phyloP scores from a whole-genome alignment of 2,888 invertebrate genomes.

The Siphlonurus alternatus region DNA sequence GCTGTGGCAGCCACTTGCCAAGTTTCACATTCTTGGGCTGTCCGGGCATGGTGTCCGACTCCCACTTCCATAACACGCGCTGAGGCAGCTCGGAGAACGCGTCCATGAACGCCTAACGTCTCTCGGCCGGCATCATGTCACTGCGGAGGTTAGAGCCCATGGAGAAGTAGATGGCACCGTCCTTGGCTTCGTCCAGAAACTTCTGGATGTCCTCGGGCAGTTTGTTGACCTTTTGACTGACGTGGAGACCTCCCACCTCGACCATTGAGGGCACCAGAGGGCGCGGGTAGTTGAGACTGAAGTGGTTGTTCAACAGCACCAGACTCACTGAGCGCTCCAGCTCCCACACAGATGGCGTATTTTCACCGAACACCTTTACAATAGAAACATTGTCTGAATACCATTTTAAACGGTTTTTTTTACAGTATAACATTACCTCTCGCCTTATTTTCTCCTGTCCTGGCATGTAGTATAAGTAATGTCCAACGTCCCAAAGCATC shows the following conservation, averaged over 20 bases:
- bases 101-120: conserved; percentile 23
- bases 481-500: not conserved
- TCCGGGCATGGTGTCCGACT: conserved; percentile 25
- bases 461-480: conserved; percentile 4
- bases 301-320: conserved; percentile 19
- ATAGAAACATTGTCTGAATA: not conserved
- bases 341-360: conserved; percentile 12
- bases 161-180: conserved; percentile 34
- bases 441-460: conserved; percentile 7
- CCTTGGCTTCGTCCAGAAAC: conserved; percentile 26
- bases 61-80: conserved; percentile 32
- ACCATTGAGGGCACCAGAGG: conserved; percentile 18
- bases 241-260: conserved; percentile 21
- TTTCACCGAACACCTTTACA: conserved; percentile 2
- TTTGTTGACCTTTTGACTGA: conserved; percentile 15
- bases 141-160: conserved; percentile 30
- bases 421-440: conserved; percentile 5
- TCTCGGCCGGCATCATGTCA: conserved; percentile 23
- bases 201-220: conserved; percentile 23
- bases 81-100: conserved; percentile 29
- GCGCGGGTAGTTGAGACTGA: conserved; percentile 15
- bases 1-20: conserved; percentile 50
- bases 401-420: not conserved
- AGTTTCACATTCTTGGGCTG: conserved; percentile 32
- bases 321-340: conserved; percentile 14